Percentiles rank a stretch among this genome's conserved stretches.
These are phyloP conservation scores for Diplogasteroides magnus DNA, from an alignment of 1,140 invertebrate species.

Conservation along the genomic window DNA sequence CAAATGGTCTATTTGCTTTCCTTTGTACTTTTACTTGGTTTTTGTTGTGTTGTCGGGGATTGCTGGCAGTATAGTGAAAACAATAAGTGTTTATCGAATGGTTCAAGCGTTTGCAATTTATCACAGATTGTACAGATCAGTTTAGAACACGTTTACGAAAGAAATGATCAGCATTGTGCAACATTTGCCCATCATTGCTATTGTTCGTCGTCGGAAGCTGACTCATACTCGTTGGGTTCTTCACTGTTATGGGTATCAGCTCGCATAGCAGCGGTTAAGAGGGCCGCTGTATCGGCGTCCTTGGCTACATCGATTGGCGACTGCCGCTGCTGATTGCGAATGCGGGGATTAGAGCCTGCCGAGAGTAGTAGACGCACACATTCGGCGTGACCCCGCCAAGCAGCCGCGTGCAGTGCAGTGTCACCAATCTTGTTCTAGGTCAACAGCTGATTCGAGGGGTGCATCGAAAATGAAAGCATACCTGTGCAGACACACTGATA, in stretches of 20 bases:
- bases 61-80: neutral
- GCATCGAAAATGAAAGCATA: conserved; percentile 22
- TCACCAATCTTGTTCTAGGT: conserved; percentile 58
- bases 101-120: neutral
- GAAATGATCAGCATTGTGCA: neutral
- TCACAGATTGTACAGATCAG: conserved; percentile 16
- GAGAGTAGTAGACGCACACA: conserved; percentile 61
- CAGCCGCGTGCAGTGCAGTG: conserved; percentile 61
- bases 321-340: conserved; percentile 60
- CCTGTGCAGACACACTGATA: conserved; percentile 58
- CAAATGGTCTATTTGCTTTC: neutral
- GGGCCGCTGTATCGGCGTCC: conserved; percentile 55
- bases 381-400: conserved; percentile 61
- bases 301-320: conserved; percentile 62
- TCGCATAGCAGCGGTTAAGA: conserved; percentile 55
- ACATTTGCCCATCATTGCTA: neutral
- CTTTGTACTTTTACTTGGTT: neutral
- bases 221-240: conserved; percentile 33
- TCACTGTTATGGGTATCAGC: conserved; percentile 27
- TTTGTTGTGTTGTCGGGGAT: neutral
- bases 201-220: conserved; percentile 26
- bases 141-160: neutral
- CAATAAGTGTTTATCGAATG: conserved; percentile 7
- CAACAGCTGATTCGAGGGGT: neutral
- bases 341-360: conserved; percentile 58